Evolutionary conservation across 2,797 vertebrate genomes (phyloP).

Genomic region (Parauchenoglanis punctatus): DNA sequence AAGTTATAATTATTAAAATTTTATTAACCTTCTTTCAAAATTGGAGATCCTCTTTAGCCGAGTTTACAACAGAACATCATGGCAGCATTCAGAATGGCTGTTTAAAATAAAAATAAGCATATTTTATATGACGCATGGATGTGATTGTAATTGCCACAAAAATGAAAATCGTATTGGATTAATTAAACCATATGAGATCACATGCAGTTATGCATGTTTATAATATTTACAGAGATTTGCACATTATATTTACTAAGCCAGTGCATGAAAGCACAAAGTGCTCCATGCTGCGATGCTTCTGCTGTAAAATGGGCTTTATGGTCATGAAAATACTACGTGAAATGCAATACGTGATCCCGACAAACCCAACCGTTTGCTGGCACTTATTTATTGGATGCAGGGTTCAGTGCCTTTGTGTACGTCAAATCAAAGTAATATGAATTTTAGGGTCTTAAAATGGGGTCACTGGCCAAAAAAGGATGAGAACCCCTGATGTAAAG

Average conservation of each 20-base stretch:
- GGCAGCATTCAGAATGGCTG: not conserved
- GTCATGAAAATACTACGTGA: not conserved
- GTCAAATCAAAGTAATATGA: conserved; percentile 9
- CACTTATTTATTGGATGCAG: not conserved
- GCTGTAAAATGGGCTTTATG: not conserved
- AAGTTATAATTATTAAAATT: not conserved
- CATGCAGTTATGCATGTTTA: not conserved
- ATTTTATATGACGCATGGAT: too few relatives aligned
- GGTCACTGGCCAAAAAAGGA: not conserved
- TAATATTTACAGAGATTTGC: not conserved
- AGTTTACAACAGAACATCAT: not conserved
- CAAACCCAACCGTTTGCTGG: not conserved
- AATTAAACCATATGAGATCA: not conserved
- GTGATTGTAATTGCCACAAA: not conserved
- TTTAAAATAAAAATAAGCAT: not conserved
- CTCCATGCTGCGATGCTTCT: not conserved
- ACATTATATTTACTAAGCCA: not conserved
- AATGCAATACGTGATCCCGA: not conserved
- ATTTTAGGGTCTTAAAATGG: not conserved
- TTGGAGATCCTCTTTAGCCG: not conserved
- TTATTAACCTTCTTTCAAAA: not conserved
- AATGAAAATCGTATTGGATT: not conserved
- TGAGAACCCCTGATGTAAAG: not conserved
- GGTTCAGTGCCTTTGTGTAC: not conserved
- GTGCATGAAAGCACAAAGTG: not conserved